Evolutionary conservation across 2,113 vertebrate species (phyloP).

Genomic region (Leucopsar rothschildi): DNA sequence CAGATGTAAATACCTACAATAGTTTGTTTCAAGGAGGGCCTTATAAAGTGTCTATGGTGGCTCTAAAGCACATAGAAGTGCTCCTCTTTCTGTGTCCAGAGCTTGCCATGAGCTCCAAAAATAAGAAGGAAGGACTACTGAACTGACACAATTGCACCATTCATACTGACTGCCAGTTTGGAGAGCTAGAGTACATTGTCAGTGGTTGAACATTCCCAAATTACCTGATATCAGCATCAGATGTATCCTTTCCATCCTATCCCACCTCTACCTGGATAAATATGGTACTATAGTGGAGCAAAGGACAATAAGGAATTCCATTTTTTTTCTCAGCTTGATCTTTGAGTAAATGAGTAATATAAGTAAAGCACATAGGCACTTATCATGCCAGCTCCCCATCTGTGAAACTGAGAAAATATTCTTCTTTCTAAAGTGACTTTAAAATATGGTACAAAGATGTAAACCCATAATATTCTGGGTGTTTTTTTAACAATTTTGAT

Average conservation of each 20-base stretch:
- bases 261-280: background rate
- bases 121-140: background rate
- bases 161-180: background rate
- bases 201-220: background rate
- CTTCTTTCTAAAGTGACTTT: background rate
- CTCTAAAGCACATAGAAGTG: background rate
- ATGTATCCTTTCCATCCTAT: background rate
- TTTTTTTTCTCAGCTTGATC: background rate
- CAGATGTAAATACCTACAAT: background rate
- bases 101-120: background rate
- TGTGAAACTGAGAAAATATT: background rate
- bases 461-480: background rate
- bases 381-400: background rate
- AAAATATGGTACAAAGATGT: background rate
- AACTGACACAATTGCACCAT: background rate
- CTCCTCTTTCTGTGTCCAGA: background rate
- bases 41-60: background rate
- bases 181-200: background rate
- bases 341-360: background rate
- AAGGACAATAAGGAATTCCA: background rate
- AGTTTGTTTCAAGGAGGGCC: background rate
- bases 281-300: background rate
- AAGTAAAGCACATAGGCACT: background rate
- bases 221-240: background rate
- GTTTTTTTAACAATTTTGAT: background rate